A percentile compares a stretch with the other conserved stretches of the same genome.
Evolutionary conservation across 2,797 vertebrate species (phyloP).

Genomic region (Onychomys leucogaster): DNA sequence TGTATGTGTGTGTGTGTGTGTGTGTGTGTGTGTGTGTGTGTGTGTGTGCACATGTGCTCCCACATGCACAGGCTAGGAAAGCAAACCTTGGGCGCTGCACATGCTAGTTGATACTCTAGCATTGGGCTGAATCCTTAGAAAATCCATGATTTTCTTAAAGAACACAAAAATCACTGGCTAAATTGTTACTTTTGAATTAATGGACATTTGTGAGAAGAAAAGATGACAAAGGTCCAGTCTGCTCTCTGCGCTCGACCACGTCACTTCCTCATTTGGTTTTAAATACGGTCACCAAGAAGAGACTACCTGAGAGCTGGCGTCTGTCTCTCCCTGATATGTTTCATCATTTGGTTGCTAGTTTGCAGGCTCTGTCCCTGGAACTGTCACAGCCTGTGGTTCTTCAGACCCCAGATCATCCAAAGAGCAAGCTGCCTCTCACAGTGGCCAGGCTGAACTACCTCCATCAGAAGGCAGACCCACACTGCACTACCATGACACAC

Average conservation of each 20-base stretch:
- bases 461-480: neutral
- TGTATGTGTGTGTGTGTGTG: neutral
- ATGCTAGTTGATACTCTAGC: neutral
- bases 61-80: neutral
- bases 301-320: rapidly evolving
- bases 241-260: no score
- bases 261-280: neutral
- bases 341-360: neutral
- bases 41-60: neutral
- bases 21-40: neutral
- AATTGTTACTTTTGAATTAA: neutral
- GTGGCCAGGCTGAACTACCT: neutral
- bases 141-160: neutral
- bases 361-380: neutral
- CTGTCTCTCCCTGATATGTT: neutral
- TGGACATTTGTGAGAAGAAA: neutral
- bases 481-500: no score
- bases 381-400: neutral
- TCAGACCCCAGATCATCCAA: neutral
- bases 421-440: no score
- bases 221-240: neutral
- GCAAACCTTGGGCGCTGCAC: neutral
- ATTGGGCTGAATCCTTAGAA: neutral
- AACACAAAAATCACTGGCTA: neutral
- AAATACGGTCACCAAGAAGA: neutral